Conservation (phyloP, 2,888 invertebrate species). For the Linnaemya vulpina region DNA sequence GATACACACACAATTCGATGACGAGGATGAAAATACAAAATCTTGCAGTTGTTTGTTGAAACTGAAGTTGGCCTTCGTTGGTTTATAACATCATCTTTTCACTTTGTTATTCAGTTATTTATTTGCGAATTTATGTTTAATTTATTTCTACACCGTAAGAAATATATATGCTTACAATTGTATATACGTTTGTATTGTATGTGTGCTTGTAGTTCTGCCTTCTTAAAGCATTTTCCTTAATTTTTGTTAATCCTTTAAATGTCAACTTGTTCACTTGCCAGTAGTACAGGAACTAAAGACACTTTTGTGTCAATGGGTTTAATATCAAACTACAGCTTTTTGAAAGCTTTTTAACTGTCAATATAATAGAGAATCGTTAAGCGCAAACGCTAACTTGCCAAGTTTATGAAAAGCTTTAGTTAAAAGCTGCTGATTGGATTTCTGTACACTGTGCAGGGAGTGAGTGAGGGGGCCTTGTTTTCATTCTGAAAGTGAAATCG, state of each 20-base stretch:
- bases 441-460: no score
- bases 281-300: constrained; percentile 53
- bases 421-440: constrained; percentile 25
- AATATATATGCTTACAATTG: neutral
- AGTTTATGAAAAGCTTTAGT: constrained; percentile 46
- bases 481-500: constrained; percentile 27
- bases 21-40: neutral
- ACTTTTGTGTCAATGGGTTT: constrained; percentile 65
- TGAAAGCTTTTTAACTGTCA: constrained; percentile 37
- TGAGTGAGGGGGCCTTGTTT: constrained; percentile 34
- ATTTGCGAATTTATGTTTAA: neutral
- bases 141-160: neutral
- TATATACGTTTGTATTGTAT: no score
- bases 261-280: constrained; percentile 50
- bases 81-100: constrained; percentile 1
- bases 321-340: constrained; percentile 41
- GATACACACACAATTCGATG: constrained; percentile 69
- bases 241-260: constrained; percentile 19
- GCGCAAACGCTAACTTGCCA: constrained; percentile 60
- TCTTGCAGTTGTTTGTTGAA: neutral
- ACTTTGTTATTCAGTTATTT: constrained; percentile 10
- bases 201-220: no score
- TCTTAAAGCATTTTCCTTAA: constrained; percentile 14
- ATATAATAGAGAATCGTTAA: constrained; percentile 27
- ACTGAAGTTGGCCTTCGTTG: neutral